Evolutionary conservation across 2,797 vertebrate genomes (phyloP).

Genomic region (Sebastes vulpes): DNA sequence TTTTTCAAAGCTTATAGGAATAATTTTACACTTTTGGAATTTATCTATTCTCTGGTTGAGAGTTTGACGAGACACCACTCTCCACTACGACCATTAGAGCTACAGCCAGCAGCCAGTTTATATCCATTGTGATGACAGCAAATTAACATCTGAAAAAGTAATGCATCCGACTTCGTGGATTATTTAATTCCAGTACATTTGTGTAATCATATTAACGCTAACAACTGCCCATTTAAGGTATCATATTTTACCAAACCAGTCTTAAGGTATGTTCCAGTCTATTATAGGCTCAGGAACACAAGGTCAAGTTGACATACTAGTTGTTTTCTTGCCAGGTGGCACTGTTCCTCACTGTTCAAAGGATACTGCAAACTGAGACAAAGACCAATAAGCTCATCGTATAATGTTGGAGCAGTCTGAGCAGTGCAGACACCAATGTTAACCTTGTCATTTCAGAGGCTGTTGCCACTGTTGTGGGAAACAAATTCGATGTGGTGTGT

Average conservation of each 20-base stretch:
- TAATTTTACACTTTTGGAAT: background rate
- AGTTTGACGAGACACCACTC: background rate
- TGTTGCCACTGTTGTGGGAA: background rate
- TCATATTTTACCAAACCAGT: slow-evolving; percentile 1
- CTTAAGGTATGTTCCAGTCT: background rate
- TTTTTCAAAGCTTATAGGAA: background rate
- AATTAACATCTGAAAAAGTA: background rate
- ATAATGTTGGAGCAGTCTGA: slow-evolving; percentile 12
- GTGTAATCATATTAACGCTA: background rate
- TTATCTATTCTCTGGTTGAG: background rate
- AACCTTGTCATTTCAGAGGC: slow-evolving; percentile 6
- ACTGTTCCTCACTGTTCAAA: background rate
- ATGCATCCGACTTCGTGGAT: background rate
- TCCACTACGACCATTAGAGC: background rate
- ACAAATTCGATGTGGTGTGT: background rate
- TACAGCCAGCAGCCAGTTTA: background rate
- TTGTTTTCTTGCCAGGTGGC: slow-evolving; percentile 10
- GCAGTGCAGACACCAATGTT: background rate
- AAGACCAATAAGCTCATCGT: slow-evolving; percentile 31
- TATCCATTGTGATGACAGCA: background rate
- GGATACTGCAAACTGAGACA: slow-evolving; percentile 7
- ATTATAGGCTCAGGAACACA: slow-evolving; percentile 19
- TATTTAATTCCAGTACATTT: slow-evolving; percentile 13
- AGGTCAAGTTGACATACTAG: background rate
- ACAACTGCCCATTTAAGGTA: background rate